These are phyloP conservation scores for Steromphala cineraria DNA, from an alignment of 2,888 invertebrate genomes.

Conservation along the genomic window DNA sequence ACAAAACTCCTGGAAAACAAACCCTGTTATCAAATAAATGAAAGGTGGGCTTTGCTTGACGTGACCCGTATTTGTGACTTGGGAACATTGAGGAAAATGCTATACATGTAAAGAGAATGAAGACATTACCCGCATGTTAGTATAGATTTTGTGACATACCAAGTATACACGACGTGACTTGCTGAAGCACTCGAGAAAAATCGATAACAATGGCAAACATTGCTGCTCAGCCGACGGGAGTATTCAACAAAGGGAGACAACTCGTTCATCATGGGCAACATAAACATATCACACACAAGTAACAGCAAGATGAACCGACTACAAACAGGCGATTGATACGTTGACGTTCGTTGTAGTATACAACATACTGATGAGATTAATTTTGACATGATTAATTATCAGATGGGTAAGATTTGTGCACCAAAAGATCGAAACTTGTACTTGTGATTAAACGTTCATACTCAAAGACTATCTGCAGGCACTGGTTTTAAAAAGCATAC, in stretches of 20 bases:
- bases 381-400: too few relatives aligned
- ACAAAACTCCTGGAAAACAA: background rate
- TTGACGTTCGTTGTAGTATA: too few relatives aligned
- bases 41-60: constrained; percentile 6
- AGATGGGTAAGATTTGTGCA: too few relatives aligned
- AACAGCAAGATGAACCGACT: background rate
- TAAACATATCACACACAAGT: background rate
- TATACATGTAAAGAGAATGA: background rate
- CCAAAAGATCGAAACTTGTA: too few relatives aligned
- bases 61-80: constrained; percentile 13
- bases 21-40: background rate
- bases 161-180: background rate
- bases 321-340: background rate
- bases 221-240: background rate
- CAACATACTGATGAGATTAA: too few relatives aligned
- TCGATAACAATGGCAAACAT: background rate
- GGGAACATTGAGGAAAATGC: background rate
- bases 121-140: constrained; percentile 1
- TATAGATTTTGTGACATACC: background rate
- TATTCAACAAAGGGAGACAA: background rate
- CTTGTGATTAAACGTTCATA: too few relatives aligned
- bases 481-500: too few relatives aligned
- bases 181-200: background rate
- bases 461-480: too few relatives aligned
- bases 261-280: background rate